Evolutionary conservation across 1,140 invertebrate genomes (phyloP).

Genomic region (Saccostrea glomerata): DNA sequence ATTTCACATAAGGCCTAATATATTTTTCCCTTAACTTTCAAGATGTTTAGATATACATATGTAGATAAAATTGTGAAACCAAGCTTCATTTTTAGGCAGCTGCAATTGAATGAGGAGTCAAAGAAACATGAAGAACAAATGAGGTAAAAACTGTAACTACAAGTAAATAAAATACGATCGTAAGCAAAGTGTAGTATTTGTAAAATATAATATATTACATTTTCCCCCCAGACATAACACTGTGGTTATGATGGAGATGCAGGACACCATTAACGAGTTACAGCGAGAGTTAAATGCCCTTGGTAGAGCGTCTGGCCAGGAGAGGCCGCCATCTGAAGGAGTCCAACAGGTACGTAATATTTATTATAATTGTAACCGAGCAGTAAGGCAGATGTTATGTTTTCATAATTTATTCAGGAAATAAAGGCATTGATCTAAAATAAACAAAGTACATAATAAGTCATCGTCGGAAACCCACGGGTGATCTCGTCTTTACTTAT

Average conservation of each 20-base stretch:
- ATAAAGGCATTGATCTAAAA: too few relatives aligned
- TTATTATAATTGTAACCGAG: too few relatives aligned
- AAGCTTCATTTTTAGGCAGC: constrained; percentile 65
- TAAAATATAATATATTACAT: not conserved
- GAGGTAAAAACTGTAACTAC: constrained; percentile 58
- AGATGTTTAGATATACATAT: too few relatives aligned
- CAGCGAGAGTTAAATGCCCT: constrained; percentile 73
- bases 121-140: constrained; percentile 73
- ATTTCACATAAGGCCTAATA: too few relatives aligned
- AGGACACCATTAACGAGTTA: constrained; percentile 76
- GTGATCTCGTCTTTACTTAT: too few relatives aligned
- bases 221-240: constrained; percentile 66
- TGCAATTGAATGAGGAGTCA: constrained; percentile 67
- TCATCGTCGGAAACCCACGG: too few relatives aligned
- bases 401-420: too few relatives aligned
- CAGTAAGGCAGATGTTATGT: too few relatives aligned
- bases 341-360: constrained; percentile 44
- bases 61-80: too few relatives aligned
- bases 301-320: constrained; percentile 58
- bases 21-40: too few relatives aligned
- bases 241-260: constrained; percentile 77
- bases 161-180: too few relatives aligned
- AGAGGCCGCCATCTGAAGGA: constrained; percentile 60
- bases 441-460: too few relatives aligned
- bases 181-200: not conserved